Evolutionary conservation across 2,797 vertebrate genomes (phyloP), one percentile per base, ranked within the genome.

Genomic region (Morelia viridis): DNA sequence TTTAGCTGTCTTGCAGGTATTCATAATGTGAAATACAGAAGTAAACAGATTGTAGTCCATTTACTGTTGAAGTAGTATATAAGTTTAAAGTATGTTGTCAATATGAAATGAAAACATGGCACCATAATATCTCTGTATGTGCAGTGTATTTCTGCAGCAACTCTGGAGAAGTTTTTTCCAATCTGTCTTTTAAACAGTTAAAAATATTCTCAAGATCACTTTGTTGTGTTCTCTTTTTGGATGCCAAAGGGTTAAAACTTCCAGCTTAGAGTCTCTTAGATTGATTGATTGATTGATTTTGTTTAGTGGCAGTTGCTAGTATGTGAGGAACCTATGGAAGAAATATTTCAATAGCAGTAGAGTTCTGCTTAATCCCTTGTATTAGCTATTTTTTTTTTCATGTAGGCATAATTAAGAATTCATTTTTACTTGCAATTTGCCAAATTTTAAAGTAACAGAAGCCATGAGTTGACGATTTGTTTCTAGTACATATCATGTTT

Each of bases 181-280:
- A 50, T 60, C 17, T 92, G 24, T 91, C 92, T 97, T 95, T 93
- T 60, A 57, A 31, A 95, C 88, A 90, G 8, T 91, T 65, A 88
- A 88, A 88, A 94, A 80, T 89, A 97, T 95, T 95, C 35, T 96
- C 90, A 31, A 94, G 93, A 95, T 92, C 89, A 94, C 96, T 94
- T 96, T 60, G 94, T 92, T 90, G 35, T 91, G 89, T 71, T 87
- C 94, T 95, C 28, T 96, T 96, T 96, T 97, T 97, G 97, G 97
- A 97, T 96, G 97, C 97, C 97, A 98, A 97, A 97, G 97, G 97
- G 97, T 98, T 98, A 97, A 98, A 97, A 96, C 95, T 96, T 95
- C 95, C 31, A 96, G 86, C 95, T 92, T 93, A 91, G 68, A 96
- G 85, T 93, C 93, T 94, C 92, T 0, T 95, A 94, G 64, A 94